Percentiles rank a stretch among this genome's conserved stretches.
Evolutionary conservation across 1,140 invertebrate species (phyloP).

Genomic region (Drosophila tropicalis): DNA sequence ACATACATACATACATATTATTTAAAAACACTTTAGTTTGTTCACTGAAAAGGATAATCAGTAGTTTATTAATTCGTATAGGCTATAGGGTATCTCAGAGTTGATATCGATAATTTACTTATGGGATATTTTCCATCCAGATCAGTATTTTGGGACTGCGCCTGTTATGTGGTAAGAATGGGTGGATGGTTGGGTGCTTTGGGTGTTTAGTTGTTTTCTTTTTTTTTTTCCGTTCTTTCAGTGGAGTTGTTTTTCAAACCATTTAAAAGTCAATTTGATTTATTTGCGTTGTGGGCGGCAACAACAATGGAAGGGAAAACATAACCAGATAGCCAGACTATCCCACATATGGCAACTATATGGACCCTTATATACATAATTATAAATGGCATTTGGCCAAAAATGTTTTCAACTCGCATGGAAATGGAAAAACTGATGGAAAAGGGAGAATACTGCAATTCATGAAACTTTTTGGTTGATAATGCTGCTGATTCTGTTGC

Average conservation of each 20-base stretch:
- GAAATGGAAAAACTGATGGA: not conserved
- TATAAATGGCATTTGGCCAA: constrained; percentile 76
- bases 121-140: constrained; percentile 27
- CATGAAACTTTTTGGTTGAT: constrained; percentile 5
- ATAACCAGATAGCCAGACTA: constrained; percentile 37
- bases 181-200: too few relatives aligned
- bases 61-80: not conserved
- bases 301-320: constrained; percentile 30
- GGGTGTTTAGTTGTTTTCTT: not conserved
- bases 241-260: constrained; percentile 15
- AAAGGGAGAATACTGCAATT: not conserved
- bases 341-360: not conserved
- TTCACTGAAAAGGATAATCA: not conserved
- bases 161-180: not conserved
- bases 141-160: not conserved
- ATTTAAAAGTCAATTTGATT: constrained; percentile 64
- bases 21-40: too few relatives aligned
- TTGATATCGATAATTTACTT: constrained; percentile 13
- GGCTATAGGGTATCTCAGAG: too few relatives aligned
- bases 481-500: not conserved
- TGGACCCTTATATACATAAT: constrained; percentile 53
- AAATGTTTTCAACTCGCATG: constrained; percentile 38
- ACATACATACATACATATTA: too few relatives aligned
- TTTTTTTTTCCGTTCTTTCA: too few relatives aligned
- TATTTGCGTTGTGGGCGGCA: constrained; percentile 47